Evolutionary conservation across 1,140 invertebrate genomes (phyloP).

Genomic region (Orius laevigatus): DNA sequence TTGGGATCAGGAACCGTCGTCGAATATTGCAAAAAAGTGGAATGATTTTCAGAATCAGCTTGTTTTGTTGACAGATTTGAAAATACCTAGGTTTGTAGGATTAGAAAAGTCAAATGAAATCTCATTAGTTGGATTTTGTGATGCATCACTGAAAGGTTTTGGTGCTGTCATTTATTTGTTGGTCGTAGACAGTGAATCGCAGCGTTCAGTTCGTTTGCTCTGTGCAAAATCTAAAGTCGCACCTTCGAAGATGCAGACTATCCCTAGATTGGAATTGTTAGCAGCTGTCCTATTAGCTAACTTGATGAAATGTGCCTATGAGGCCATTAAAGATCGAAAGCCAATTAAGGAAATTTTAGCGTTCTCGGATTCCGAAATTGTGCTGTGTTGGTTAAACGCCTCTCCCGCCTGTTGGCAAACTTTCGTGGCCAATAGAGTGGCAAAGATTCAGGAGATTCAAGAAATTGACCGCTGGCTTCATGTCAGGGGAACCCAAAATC

Average conservation of each 20-base stretch:
- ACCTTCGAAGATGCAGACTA: constrained; percentile 24
- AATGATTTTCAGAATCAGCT: too few species aligned
- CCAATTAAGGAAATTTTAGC: background rate
- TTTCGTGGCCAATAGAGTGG: background rate
- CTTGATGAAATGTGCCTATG: background rate
- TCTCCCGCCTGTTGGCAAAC: background rate
- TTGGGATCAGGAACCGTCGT: too few species aligned
- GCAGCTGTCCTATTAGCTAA: constrained; percentile 21
- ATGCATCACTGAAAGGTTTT: constrained; percentile 4
- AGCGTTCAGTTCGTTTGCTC: background rate
- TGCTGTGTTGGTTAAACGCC: background rate
- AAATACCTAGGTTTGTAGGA: too few species aligned
- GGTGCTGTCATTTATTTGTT: background rate
- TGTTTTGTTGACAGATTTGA: too few species aligned
- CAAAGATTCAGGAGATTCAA: background rate
- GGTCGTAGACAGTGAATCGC: background rate
- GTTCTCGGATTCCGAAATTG: background rate
- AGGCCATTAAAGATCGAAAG: constrained; percentile 3
- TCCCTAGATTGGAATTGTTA: constrained; percentile 29
- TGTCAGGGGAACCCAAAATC: background rate
- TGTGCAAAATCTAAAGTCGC: constrained; percentile 14
- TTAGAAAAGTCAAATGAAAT: background rate
- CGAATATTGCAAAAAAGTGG: too few species aligned
- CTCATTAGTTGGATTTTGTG: background rate
- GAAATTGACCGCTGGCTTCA: background rate